phyloP scores from a whole-genome alignment of 2,797 vertebrate genomes.

The Poeciliopsis turneri region DNA sequence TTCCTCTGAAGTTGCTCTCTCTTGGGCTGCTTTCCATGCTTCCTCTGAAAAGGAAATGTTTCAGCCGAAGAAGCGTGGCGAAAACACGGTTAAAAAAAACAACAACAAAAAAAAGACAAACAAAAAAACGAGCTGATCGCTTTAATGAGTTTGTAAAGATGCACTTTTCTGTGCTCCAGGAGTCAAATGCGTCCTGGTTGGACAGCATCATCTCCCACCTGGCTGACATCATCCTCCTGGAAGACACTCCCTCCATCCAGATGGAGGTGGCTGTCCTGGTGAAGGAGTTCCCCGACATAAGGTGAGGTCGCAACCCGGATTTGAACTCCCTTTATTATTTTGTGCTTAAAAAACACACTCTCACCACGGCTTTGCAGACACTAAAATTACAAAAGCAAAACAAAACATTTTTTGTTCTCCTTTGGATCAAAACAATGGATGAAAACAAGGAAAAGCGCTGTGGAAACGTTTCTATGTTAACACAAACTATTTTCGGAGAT shows the following conservation, averaged over 20 bases:
- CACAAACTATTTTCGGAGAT: slow-evolving; percentile 71
- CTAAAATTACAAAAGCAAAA: slow-evolving; percentile 24
- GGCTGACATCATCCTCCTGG: slow-evolving; percentile 90
- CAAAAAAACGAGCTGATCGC: background rate
- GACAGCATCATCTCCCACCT: slow-evolving; percentile 87
- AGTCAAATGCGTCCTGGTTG: slow-evolving; percentile 87
- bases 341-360: slow-evolving; percentile 60
- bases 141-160: background rate
- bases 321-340: slow-evolving; percentile 42
- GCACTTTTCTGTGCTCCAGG: slow-evolving; percentile 69
- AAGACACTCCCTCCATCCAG: slow-evolving; percentile 92
- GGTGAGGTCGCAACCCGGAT: slow-evolving; percentile 78
- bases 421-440: slow-evolving; percentile 67
- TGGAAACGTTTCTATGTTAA: slow-evolving; percentile 73
- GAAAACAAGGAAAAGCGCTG: slow-evolving; percentile 75
- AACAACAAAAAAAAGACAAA: too few species aligned
- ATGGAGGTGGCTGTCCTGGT: slow-evolving; percentile 93
- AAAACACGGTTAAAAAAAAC: background rate
- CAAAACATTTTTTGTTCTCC: slow-evolving; percentile 30
- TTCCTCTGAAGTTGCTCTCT: slow-evolving; percentile 34
- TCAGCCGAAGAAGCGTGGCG: background rate
- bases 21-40: background rate
- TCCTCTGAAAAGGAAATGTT: slow-evolving; percentile 16
- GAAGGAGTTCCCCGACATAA: slow-evolving; percentile 91
- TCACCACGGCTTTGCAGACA: slow-evolving; percentile 35